Conservation (phyloP, 2,797 vertebrate species). For the Esox lucius region DNA sequence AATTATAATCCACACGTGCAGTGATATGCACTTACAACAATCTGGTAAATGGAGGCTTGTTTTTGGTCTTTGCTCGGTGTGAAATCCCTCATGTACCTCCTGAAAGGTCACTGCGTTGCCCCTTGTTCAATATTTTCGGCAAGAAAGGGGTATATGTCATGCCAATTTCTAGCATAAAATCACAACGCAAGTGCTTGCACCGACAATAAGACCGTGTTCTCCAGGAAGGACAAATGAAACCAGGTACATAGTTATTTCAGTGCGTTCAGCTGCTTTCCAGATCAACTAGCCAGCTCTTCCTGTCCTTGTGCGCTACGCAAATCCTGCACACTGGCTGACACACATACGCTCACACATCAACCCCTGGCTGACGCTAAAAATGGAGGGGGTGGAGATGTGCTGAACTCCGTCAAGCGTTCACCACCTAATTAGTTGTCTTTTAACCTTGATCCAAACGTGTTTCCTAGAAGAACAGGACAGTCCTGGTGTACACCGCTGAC, state of each 20-base stretch:
- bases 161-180: constrained; percentile 35
- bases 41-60: too few relatives aligned
- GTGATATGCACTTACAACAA: too few relatives aligned
- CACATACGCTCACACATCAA: constrained; percentile 1
- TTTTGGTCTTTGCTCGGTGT: too few relatives aligned
- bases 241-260: constrained; percentile 34
- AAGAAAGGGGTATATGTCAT: not conserved
- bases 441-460: constrained; percentile 55
- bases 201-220: constrained; percentile 43
- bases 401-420: constrained; percentile 32
- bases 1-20: too few relatives aligned
- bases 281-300: constrained; percentile 39
- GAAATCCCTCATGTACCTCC: too few relatives aligned
- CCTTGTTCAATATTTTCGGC: too few relatives aligned
- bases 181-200: constrained; percentile 44
- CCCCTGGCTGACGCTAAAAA: constrained; percentile 47
- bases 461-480: too few relatives aligned
- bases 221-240: constrained; percentile 48
- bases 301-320: constrained; percentile 24
- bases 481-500: too few relatives aligned
- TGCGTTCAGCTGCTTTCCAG: constrained; percentile 53
- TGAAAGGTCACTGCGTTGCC: too few relatives aligned
- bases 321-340: constrained; percentile 27
- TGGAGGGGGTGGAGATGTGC: constrained; percentile 37
- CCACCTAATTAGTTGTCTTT: constrained; percentile 24